These are phyloP conservation scores for Neelides folsomi DNA, from an alignment of 2,888 invertebrate genomes.

Conservation along the genomic window DNA sequence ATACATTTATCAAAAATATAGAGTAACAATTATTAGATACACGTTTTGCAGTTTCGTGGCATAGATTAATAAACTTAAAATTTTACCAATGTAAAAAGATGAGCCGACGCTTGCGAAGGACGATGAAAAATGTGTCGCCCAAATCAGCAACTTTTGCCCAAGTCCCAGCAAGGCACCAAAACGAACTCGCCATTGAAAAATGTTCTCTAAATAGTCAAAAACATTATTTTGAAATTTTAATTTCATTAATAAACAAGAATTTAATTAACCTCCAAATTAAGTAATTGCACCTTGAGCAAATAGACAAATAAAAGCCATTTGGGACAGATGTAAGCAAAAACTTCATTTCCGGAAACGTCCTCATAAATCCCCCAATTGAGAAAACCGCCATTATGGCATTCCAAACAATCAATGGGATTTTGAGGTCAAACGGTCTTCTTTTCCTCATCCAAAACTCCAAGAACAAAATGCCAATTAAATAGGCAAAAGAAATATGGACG, in stretches of 20 bases:
- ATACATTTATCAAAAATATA: too few relatives aligned
- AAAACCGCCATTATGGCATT: conserved; percentile 14
- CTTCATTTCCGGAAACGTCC: conserved; percentile 16
- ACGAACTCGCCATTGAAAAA: conserved; percentile 36
- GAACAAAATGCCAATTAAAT: conserved; percentile 8
- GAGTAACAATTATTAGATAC: too few relatives aligned
- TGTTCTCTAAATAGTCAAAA: conserved; percentile 6
- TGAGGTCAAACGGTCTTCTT: conserved; percentile 9
- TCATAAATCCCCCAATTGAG: conserved; percentile 12
- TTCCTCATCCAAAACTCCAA: conserved; percentile 8
- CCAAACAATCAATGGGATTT: conserved; percentile 10
- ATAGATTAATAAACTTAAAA: not conserved
- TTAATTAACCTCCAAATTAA: not conserved
- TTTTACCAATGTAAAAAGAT: conserved; percentile 63
- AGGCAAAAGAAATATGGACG: conserved; percentile 5
- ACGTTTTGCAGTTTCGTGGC: too few relatives aligned
- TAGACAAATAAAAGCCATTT: conserved; percentile 12
- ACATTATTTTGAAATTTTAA: too few relatives aligned
- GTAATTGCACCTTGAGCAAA: conserved; percentile 14
- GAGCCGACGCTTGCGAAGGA: conserved; percentile 77
- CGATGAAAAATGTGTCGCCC: conserved; percentile 88
- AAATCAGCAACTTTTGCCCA: conserved; percentile 60
- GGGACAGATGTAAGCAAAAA: not conserved
- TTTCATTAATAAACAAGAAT: too few relatives aligned
- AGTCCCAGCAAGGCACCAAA: conserved; percentile 96